Evolutionary conservation across 2,113 vertebrate genomes (phyloP).

Genomic region (Dendropsophus ebraccatus): DNA sequence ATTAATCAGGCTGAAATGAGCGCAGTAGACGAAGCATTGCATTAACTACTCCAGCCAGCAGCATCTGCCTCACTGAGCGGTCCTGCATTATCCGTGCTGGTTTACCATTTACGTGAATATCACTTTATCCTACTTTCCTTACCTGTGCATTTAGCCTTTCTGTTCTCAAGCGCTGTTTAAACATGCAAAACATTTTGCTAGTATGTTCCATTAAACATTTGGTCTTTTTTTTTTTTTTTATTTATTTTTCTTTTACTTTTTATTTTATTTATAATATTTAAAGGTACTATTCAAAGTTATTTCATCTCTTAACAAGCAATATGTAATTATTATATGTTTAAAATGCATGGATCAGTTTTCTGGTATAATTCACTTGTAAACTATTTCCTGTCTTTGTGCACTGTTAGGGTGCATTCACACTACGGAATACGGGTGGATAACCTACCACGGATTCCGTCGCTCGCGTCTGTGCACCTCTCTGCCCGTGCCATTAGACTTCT

Average conservation of each 20-base stretch:
- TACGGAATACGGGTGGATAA: too few relatives aligned
- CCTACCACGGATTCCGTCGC: too few relatives aligned
- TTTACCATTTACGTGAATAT: neutral
- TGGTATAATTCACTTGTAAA: too few relatives aligned
- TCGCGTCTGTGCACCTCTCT: too few relatives aligned
- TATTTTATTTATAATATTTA: too few relatives aligned
- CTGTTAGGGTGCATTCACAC: too few relatives aligned
- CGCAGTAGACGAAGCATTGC: neutral
- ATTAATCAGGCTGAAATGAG: constrained; percentile 16
- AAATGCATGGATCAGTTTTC: too few relatives aligned
- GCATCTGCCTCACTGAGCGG: neutral
- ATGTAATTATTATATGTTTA: too few relatives aligned
- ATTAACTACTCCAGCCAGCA: neutral
- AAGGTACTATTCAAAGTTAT: too few relatives aligned
- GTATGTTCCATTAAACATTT: neutral
- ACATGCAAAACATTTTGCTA: neutral
- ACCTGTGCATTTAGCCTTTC: neutral
- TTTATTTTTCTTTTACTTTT: neutral
- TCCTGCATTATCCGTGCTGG: neutral
- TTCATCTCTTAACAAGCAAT: too few relatives aligned
- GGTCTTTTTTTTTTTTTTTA: neutral
- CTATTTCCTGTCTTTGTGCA: too few relatives aligned
- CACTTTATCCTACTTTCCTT: neutral
- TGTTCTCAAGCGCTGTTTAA: neutral
- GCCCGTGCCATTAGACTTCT: too few relatives aligned